phyloP scores from a whole-genome alignment of 2,797 vertebrate species.

The Hippopotamyrus pictus region DNA sequence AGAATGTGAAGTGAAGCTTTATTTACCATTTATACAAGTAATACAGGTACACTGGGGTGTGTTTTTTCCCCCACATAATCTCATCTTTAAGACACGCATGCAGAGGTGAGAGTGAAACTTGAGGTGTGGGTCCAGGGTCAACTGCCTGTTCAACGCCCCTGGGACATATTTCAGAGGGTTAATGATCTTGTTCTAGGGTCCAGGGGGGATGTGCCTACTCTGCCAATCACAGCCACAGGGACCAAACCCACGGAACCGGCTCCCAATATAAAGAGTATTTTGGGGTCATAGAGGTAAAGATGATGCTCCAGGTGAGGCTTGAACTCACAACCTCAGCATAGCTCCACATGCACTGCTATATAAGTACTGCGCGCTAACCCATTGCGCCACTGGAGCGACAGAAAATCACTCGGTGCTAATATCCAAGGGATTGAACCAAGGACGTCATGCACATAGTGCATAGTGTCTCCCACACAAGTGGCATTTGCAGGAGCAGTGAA shows the following conservation, averaged over 20 bases:
- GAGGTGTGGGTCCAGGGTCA: not conserved
- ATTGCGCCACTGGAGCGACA: not conserved
- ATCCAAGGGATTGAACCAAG: not conserved
- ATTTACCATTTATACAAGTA: not conserved
- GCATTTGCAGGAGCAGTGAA: not conserved
- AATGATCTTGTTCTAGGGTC: not conserved
- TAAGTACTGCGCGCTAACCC: not conserved
- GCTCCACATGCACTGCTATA: not conserved
- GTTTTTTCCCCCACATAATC: not conserved
- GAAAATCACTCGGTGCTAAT: fast-evolving
- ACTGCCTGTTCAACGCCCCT: not conserved
- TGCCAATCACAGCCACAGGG: not conserved
- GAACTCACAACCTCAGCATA: not conserved
- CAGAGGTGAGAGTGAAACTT: not conserved
- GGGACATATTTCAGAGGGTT: not conserved
- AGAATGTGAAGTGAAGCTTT: not conserved
- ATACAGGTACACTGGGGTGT: not conserved
- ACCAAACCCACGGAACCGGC: not conserved
- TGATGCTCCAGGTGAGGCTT: not conserved
- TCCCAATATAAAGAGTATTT: not conserved
- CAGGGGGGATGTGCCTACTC: not conserved
- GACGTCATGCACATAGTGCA: not conserved
- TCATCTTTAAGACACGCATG: not conserved
- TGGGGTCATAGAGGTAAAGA: not conserved
- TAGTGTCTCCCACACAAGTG: not conserved